A percentile compares a stretch with the other conserved stretches of the same genome.
phyloP scores from a whole-genome alignment of 2,888 invertebrate species.

The Ormyrus nitidulus region DNA sequence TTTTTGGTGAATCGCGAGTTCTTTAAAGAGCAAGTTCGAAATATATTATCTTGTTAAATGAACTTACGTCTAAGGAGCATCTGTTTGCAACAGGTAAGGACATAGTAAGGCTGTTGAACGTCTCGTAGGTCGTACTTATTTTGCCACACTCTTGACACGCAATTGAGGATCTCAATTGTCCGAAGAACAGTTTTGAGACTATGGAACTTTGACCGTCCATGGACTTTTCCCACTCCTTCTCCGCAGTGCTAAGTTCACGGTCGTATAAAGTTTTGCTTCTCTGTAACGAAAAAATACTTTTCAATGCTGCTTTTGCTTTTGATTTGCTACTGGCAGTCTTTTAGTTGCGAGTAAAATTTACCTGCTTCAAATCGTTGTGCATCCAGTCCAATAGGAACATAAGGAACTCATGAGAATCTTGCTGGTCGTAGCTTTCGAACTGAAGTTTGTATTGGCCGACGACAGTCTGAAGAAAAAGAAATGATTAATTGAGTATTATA shows the following conservation, averaged over 20 bases:
- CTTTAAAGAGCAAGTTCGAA: no score
- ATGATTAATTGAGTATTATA: no score
- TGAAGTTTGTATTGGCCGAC: slow-evolving; percentile 86
- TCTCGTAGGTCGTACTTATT: slow-evolving; percentile 89
- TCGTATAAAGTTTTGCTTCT: slow-evolving; percentile 61
- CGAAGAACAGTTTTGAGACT: slow-evolving; percentile 85
- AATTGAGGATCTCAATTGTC: slow-evolving; percentile 89
- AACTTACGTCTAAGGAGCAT: slow-evolving; percentile 81
- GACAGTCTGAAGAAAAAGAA: slow-evolving; percentile 77
- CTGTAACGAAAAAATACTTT: slow-evolving; percentile 53
- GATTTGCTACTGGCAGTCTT: no score
- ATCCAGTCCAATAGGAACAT: slow-evolving; percentile 92
- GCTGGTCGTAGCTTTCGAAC: slow-evolving; percentile 87
- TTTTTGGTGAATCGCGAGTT: no score
- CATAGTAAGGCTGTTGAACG: slow-evolving; percentile 89
- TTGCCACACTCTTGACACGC: slow-evolving; percentile 85
- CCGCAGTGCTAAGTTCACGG: slow-evolving; percentile 60
- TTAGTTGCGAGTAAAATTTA: slow-evolving; percentile 63
- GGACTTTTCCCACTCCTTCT: slow-evolving; percentile 72
- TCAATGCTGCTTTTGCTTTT: no score
- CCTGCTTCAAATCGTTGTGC: slow-evolving; percentile 88
- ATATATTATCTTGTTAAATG: no score
- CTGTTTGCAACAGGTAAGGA: slow-evolving; percentile 83
- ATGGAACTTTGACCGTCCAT: slow-evolving; percentile 69
- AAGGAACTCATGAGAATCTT: slow-evolving; percentile 94